Conservation (phyloP, 1,140 invertebrate genomes). For the Danaus melanippus region DNA sequence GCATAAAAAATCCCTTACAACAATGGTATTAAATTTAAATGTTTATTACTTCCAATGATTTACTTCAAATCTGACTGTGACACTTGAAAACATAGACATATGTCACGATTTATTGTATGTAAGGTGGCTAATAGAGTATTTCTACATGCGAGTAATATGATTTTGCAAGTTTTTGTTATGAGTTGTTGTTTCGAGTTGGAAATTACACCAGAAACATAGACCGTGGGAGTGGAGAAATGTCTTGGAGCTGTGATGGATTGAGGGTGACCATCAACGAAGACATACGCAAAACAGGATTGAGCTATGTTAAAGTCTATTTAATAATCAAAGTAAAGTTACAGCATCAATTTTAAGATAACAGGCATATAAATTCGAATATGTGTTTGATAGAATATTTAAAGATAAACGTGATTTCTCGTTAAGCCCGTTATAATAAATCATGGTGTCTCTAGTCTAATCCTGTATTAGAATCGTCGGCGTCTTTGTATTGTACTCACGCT, state of each 20-base stretch:
- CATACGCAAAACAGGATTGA: too few relatives aligned
- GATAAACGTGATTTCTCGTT: too few relatives aligned
- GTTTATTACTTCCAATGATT: not conserved
- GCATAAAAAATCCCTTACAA: constrained; percentile 26
- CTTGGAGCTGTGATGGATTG: constrained; percentile 20
- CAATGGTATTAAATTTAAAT: constrained; percentile 9
- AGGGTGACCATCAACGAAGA: constrained; percentile 11
- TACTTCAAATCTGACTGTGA: too few relatives aligned
- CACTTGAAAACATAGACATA: not conserved
- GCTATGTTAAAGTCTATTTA: too few relatives aligned
- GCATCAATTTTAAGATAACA: too few relatives aligned
- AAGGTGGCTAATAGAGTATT: too few relatives aligned
- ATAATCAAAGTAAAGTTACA: too few relatives aligned
- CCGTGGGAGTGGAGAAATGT: constrained; percentile 29
- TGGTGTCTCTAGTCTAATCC: constrained; percentile 21
- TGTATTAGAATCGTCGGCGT: constrained; percentile 33
- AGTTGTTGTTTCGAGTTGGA: constrained; percentile 16
- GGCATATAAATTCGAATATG: too few relatives aligned
- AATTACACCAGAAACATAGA: constrained; percentile 21
- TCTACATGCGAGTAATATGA: too few relatives aligned
- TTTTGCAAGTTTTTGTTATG: constrained; percentile 1
- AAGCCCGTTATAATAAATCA: not conserved
- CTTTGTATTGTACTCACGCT: constrained; percentile 44
- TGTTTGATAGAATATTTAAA: too few relatives aligned
- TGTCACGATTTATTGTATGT: not conserved